Conservation (phyloP, 2,888 invertebrate genomes). For the Osedax frankpressi region DNA sequence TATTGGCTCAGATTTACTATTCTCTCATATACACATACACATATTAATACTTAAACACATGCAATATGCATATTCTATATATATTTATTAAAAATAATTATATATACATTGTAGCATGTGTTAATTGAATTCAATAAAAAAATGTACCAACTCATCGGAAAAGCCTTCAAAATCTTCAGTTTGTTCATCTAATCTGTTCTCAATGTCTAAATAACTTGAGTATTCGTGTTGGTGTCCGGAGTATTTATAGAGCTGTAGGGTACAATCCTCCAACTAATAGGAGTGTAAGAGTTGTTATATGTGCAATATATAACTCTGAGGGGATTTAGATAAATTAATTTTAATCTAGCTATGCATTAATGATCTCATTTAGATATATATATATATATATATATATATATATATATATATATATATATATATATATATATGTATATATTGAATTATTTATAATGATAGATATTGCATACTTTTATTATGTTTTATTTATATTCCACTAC, state of each 20-base stretch:
- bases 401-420: not conserved
- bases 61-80: too few relatives aligned
- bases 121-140: too few relatives aligned
- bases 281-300: constrained; percentile 27
- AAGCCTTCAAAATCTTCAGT: constrained; percentile 93
- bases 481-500: too few relatives aligned
- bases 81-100: too few relatives aligned
- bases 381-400: not conserved
- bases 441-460: not conserved
- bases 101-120: too few relatives aligned
- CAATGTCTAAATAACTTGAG: constrained; percentile 89
- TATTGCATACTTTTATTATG: too few relatives aligned
- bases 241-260: constrained; percentile 84
- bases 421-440: not conserved
- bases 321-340: too few relatives aligned
- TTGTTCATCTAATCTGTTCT: constrained; percentile 88
- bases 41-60: too few relatives aligned
- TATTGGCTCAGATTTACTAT: too few relatives aligned
- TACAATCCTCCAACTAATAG: constrained; percentile 88
- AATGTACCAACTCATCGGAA: constrained; percentile 74
- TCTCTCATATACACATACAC: too few relatives aligned
- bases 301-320: too few relatives aligned
- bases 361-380: not conserved
- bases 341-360: too few relatives aligned
- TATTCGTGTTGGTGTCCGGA: constrained; percentile 69